phyloP scores from a whole-genome alignment of 2,888 invertebrate genomes.

The Euphydryas editha region DNA sequence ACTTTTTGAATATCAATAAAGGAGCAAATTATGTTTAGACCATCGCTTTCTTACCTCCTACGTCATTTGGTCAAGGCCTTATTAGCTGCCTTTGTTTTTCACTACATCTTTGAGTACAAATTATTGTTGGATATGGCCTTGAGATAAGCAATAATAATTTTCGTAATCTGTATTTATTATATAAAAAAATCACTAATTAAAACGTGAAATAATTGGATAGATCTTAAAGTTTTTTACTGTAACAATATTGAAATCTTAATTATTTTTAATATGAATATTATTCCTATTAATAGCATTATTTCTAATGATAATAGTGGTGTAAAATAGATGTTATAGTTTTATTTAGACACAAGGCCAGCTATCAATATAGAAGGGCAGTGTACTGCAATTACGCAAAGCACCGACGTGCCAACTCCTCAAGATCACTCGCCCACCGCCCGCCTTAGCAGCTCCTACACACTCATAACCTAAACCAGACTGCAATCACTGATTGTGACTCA shows the following conservation, averaged over 20 bases:
- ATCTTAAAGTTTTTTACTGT: not conserved
- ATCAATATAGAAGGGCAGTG: slow-evolving; percentile 56
- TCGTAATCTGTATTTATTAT: not conserved
- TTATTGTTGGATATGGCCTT: not conserved
- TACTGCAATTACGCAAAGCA: slow-evolving; percentile 61
- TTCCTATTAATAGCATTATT: not conserved
- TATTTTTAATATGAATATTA: not conserved
- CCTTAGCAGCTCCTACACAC: slow-evolving; percentile 59
- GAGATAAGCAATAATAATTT: not conserved
- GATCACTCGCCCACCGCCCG: slow-evolving; percentile 72
- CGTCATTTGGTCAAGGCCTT: slow-evolving; percentile 8
- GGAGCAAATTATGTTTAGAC: not conserved
- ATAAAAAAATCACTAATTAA: not conserved
- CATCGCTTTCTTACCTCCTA: slow-evolving; percentile 11
- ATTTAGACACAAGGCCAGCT: slow-evolving; percentile 2
- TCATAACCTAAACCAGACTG: slow-evolving; percentile 5
- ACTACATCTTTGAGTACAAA: not conserved
- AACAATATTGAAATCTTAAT: not conserved
- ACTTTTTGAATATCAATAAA: not conserved
- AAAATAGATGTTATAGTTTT: slow-evolving; percentile 5
- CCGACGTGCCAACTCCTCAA: slow-evolving; percentile 57
- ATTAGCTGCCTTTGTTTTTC: slow-evolving; percentile 9
- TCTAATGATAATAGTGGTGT: not conserved
- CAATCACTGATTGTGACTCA: slow-evolving; percentile 9
- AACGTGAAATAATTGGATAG: not conserved